Evolutionary conservation across 2,888 invertebrate species (phyloP).

Genomic region (Parascotia fuliginaria): DNA sequence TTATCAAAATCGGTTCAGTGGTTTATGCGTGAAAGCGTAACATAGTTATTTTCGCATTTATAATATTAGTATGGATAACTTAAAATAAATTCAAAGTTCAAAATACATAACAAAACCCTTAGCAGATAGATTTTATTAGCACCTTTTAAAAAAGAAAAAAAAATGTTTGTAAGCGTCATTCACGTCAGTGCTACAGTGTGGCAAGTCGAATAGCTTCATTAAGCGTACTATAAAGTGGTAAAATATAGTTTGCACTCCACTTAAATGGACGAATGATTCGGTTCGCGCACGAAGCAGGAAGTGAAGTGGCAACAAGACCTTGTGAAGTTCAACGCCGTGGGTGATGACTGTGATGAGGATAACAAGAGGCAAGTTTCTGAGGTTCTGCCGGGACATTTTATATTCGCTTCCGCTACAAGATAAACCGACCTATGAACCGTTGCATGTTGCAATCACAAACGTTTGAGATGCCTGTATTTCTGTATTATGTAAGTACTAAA

Average conservation of each 20-base stretch:
- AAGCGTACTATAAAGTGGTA: slow-evolving; percentile 10
- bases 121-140: too few relatives aligned
- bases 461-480: slow-evolving; percentile 39
- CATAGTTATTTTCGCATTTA: too few relatives aligned
- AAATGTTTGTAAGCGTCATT: too few relatives aligned
- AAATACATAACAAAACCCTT: too few relatives aligned
- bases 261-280: slow-evolving; percentile 50
- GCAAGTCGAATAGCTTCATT: background rate
- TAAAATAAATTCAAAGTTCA: too few relatives aligned
- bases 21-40: too few relatives aligned
- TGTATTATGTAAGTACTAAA: slow-evolving; percentile 48
- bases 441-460: slow-evolving; percentile 50
- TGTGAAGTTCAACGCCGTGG: slow-evolving; percentile 72
- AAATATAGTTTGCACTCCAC: slow-evolving; percentile 41
- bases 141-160: too few relatives aligned
- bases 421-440: slow-evolving; percentile 70
- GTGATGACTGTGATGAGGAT: too few relatives aligned
- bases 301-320: slow-evolving; percentile 58
- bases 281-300: slow-evolving; percentile 64
- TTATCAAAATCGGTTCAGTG: too few relatives aligned
- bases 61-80: too few relatives aligned
- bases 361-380: slow-evolving; percentile 44
- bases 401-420: slow-evolving; percentile 66
- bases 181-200: too few relatives aligned
- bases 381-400: slow-evolving; percentile 47